A percentile compares a stretch with the other conserved stretches of the same genome.
These are phyloP conservation scores for Phocides pigmalion DNA, from an alignment of 1,140 invertebrate genomes.

Conservation along the genomic window DNA sequence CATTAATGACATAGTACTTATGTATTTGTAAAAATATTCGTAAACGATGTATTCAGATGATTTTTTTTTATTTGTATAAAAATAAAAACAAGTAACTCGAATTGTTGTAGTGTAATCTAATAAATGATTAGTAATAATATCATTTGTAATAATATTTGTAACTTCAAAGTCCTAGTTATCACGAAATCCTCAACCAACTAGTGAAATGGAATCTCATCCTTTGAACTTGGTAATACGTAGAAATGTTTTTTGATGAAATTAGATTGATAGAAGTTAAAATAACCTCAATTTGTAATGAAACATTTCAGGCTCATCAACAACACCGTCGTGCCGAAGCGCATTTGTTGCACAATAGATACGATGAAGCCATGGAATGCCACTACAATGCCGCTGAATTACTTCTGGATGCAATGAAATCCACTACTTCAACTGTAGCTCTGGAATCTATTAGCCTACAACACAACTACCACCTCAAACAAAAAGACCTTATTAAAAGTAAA, in stretches of 20 bases:
- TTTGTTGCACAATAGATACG: slow-evolving; percentile 84
- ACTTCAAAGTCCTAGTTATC: no score
- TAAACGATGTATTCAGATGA: no score
- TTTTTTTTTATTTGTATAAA: no score
- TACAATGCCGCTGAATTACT: slow-evolving; percentile 85
- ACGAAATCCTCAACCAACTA: neutral
- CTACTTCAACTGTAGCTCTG: slow-evolving; percentile 78
- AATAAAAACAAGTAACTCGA: no score
- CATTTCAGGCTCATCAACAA: slow-evolving; percentile 86
- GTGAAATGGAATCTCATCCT: slow-evolving; percentile 72
- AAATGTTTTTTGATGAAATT: no score
- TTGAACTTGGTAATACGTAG: slow-evolving; percentile 75
- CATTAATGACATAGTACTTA: no score
- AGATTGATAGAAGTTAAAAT: neutral
- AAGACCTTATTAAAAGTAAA: slow-evolving; percentile 81
- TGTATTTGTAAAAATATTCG: no score
- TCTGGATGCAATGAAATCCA: slow-evolving; percentile 83
- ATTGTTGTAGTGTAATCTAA: neutral
- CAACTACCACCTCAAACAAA: slow-evolving; percentile 86
- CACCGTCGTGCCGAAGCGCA: slow-evolving; percentile 86
- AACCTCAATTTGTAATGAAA: neutral
- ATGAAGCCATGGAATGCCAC: slow-evolving; percentile 87
- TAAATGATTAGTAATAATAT: neutral
- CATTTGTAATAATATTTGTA: no score
- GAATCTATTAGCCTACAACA: slow-evolving; percentile 86